Evolutionary conservation across 2,113 vertebrate species (phyloP).

Genomic region (Zosterops lateralis): DNA sequence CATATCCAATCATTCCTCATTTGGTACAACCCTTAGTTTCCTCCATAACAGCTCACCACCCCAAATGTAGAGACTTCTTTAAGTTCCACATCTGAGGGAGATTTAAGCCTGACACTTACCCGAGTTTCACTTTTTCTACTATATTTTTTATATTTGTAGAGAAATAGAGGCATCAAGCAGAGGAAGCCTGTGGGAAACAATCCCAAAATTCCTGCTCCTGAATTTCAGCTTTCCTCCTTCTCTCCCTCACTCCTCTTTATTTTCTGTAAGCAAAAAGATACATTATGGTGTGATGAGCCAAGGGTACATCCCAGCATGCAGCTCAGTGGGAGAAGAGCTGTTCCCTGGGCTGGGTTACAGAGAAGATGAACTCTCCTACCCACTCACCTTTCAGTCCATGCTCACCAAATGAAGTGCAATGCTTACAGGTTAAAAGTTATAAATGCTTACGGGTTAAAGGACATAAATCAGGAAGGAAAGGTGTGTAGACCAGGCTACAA

Average conservation of each 20-base stretch:
- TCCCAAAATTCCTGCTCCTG: not conserved
- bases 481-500: not conserved
- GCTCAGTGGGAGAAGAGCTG: not conserved
- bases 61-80: not conserved
- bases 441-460: not conserved
- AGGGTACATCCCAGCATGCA: not conserved
- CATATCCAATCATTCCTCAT: not conserved
- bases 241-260: not conserved
- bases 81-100: not conserved
- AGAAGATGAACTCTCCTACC: not conserved
- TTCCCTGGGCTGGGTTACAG: not conserved
- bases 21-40: not conserved
- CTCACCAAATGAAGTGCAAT: not conserved
- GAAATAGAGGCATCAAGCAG: not conserved
- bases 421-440: too few species aligned
- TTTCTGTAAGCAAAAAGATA: not conserved
- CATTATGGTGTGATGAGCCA: not conserved
- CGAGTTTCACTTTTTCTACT: not conserved
- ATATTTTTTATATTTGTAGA: not conserved
- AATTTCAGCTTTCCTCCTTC: not conserved
- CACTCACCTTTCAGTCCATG: not conserved
- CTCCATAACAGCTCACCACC: not conserved
- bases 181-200: not conserved
- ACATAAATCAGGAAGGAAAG: not conserved
- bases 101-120: not conserved